These are phyloP conservation scores for Drosophila watanabei DNA, from an alignment of 1,140 invertebrate genomes.

Conservation along the genomic window DNA sequence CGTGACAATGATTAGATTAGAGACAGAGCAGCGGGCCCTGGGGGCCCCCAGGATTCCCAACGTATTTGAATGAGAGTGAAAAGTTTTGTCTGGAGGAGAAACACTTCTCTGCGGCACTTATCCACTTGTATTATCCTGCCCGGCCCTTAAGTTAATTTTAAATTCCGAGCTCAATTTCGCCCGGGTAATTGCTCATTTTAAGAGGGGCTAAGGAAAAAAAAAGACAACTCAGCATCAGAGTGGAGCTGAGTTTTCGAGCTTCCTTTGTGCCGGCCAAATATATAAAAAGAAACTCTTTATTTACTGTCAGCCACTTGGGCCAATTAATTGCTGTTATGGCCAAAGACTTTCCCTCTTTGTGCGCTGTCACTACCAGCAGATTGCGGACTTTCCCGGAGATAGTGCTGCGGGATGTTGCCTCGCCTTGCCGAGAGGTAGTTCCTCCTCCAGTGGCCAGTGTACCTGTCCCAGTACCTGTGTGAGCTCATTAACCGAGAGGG, in stretches of 20 bases:
- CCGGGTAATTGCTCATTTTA: slow-evolving; percentile 51
- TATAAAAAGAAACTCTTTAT: slow-evolving; percentile 60
- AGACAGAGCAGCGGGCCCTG: neutral
- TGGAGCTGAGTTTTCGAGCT: slow-evolving; percentile 3
- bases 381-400: slow-evolving; percentile 60
- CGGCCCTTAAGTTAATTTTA: slow-evolving; percentile 41
- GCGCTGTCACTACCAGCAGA: slow-evolving; percentile 61
- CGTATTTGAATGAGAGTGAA: slow-evolving; percentile 21
- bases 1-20: slow-evolving; percentile 83
- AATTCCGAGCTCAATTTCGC: slow-evolving; percentile 53
- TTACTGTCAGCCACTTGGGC: slow-evolving; percentile 71
- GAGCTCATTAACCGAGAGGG: slow-evolving; percentile 67
- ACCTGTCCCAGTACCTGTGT: slow-evolving; percentile 46
- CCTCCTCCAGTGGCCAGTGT: slow-evolving; percentile 9
- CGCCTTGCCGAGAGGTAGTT: slow-evolving; percentile 14
- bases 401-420: slow-evolving; percentile 42
- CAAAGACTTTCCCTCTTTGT: slow-evolving; percentile 51
- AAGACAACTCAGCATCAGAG: slow-evolving; percentile 35
- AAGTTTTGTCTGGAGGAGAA: neutral
- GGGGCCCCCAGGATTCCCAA: neutral
- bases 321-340: slow-evolving; percentile 62
- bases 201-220: slow-evolving; percentile 31
- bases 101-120: slow-evolving; percentile 14
- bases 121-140: slow-evolving; percentile 27
- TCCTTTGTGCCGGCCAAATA: slow-evolving; percentile 44